Percentiles rank a stretch among this genome's conserved stretches.
phyloP scores from a whole-genome alignment of 1,140 invertebrate species.

The Ruditapes philippinarum region DNA sequence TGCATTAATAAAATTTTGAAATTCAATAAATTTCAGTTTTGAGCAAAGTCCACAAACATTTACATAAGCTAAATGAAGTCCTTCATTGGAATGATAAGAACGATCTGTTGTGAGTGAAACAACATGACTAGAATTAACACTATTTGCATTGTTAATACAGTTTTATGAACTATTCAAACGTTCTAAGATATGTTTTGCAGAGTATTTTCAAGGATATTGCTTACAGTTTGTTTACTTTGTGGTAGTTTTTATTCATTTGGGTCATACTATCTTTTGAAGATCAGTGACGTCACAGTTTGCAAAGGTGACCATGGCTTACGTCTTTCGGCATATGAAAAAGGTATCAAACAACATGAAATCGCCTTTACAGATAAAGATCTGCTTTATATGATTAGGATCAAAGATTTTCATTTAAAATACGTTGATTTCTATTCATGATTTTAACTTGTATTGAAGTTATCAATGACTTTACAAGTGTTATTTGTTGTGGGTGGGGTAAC shows the following conservation, averaged over 20 bases:
- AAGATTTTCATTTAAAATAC: no score
- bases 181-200: no score
- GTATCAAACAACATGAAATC: not conserved
- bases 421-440: slow-evolving; percentile 42
- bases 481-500: slow-evolving; percentile 34
- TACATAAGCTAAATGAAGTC: slow-evolving; percentile 3
- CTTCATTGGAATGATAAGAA: not conserved
- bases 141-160: no score
- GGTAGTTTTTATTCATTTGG: no score
- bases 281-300: slow-evolving; percentile 15
- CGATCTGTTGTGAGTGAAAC: not conserved
- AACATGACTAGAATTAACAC: not conserved
- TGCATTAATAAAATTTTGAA: not conserved
- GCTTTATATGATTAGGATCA: no score
- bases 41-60: slow-evolving; percentile 2
- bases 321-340: slow-evolving; percentile 50
- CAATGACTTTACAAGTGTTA: no score
- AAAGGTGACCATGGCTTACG: slow-evolving; percentile 61
- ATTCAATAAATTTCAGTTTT: not conserved
- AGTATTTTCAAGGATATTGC: no score
- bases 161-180: no score
- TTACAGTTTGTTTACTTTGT: no score
- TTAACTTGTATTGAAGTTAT: not conserved
- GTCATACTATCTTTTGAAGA: no score
- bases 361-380: no score